Evolutionary conservation across 2,113 vertebrate species (phyloP), one percentile per base, ranked within the genome.

Genomic region (Leucoraja erinaceus): DNA sequence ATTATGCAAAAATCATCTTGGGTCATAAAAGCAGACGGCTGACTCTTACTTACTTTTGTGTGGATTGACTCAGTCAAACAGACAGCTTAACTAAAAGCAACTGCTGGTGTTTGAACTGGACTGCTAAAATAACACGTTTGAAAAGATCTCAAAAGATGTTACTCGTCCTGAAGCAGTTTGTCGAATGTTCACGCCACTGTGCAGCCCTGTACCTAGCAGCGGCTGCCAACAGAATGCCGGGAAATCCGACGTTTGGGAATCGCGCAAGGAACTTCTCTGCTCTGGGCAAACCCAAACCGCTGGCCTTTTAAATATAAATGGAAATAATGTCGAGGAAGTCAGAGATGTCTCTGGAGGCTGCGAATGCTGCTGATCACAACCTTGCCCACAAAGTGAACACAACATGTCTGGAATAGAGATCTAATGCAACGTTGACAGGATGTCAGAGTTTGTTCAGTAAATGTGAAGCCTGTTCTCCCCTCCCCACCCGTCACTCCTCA

Each of bases 241-340:
- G 94, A 94, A 94, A 94, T 94, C 94, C 93, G 63, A 6, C 94
- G 94, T 95, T 93, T 91, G 93, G 94, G 94, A 93, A 93, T 93
- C 94, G 92, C 63, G 93, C 5, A 92, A 93, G 93, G 76, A 93
- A 93, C 94, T 94, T 94, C 5, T 14, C 59, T 2, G 12, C n/a
- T n/a, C n/a, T 28, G 59, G 83, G 14, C 63, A 88, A 63, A 96
- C 95, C 94, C 95, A 95, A 94, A 93, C 94, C 95, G 94, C 95
- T 95, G 96, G 96, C 9, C 96, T 96, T 96, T 96, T 96, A 96
- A 93, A 97, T 96, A 96, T 96, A 97, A 97, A 97, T 97, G 94
- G 94, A 96, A 95, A 95, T 96, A 94, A 96, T 96, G 96, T 95
- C 97, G 95, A 96, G 94, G 94, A 93, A 96, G 96, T 96, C 96